Base-by-base conservation (phyloP, 2,888 invertebrate species). In the Sarcophaga carnaria region DNA sequence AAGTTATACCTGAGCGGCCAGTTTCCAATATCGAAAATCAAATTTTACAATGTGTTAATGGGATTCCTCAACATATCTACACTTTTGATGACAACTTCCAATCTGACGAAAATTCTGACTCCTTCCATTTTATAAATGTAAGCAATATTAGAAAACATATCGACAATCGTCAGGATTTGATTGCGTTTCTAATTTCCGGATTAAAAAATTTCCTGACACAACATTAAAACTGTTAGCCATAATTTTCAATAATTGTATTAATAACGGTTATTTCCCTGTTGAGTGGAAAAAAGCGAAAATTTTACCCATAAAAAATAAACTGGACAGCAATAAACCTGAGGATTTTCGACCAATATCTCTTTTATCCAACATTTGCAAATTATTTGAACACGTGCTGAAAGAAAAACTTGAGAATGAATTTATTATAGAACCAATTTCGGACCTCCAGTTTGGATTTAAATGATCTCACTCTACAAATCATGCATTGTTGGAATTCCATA, bases 401-500 rank as follows among this genome's bases (percentile, higher is more conserved):
- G 45, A 11, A 17, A 79, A 84, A 14, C 45, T 84, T 17, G 79
- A 76, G 6, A 25, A 25, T 25, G 25, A 25, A 25, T 25, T 25
- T 25, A 25, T 25, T 25, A 3, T 25, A 25, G 45, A 83, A 22
- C 70, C 59, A 11, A 66, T 87, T 25, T 37, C 80, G 0, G 27
- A 67, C 17, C 25, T 60, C 10, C 79, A 85, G 70, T 82, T 87
- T 25, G 87, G 80, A 0, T 87, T 87, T 20, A 66, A 71, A 17
- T 12, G 2, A 37, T 59, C 47, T 0, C 84, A 80, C 20, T 87
- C 79, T 1, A 79, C 82, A 5, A n/a, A 54, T 0, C 75, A 87
- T n/a, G 84, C 81, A 0, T 71, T 85, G 0, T 69, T 88, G 5
- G 80, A 86, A 72, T 59, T 88, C 22, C 83, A 85, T 20, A 67